Percentiles rank a stretch among this genome's conserved stretches.
Conservation (phyloP, 2,113 vertebrate species). For the Apistogramma diplotaenia region DNA sequence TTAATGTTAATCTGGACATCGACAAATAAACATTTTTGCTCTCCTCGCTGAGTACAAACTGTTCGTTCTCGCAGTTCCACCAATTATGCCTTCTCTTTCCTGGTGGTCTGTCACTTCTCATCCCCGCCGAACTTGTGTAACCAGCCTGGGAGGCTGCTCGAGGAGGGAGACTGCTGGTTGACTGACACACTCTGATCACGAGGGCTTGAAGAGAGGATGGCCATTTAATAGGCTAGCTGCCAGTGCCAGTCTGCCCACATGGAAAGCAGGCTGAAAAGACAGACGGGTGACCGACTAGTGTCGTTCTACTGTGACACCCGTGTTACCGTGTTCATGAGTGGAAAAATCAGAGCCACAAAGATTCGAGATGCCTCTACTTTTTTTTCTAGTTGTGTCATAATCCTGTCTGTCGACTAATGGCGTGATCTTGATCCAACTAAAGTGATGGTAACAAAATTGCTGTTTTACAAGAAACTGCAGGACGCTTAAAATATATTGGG, state of each 20-base stretch:
- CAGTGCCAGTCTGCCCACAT: conserved; percentile 18
- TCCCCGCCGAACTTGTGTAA: conserved; percentile 21
- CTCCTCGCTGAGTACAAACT: conserved; percentile 14
- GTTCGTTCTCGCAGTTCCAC: neutral
- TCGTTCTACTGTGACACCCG: conserved; percentile 2
- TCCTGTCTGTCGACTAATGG: neutral
- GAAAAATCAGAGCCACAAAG: neutral
- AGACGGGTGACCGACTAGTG: neutral
- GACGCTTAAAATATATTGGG: neutral
- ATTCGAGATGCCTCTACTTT: neutral
- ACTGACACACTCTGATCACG: conserved; percentile 43
- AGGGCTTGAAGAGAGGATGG: conserved; percentile 45
- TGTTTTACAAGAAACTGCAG: too few relatives aligned
- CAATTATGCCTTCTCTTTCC: conserved; percentile 36
- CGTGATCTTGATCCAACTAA: neutral
- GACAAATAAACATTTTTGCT: conserved; percentile 22
- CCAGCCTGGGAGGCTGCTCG: conserved; percentile 4
- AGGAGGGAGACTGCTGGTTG: neutral
- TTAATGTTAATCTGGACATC: conserved; percentile 6
- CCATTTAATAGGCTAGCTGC: conserved; percentile 49
- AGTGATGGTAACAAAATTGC: too few relatives aligned
- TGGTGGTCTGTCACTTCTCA: conserved; percentile 48
- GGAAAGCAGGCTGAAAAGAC: conserved; percentile 17
- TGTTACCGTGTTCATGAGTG: neutral
- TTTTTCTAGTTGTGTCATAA: neutral